Percentiles rank a stretch among this genome's conserved stretches.
Conservation (phyloP, 1,140 invertebrate species). For the Apis laboriosa region DNA sequence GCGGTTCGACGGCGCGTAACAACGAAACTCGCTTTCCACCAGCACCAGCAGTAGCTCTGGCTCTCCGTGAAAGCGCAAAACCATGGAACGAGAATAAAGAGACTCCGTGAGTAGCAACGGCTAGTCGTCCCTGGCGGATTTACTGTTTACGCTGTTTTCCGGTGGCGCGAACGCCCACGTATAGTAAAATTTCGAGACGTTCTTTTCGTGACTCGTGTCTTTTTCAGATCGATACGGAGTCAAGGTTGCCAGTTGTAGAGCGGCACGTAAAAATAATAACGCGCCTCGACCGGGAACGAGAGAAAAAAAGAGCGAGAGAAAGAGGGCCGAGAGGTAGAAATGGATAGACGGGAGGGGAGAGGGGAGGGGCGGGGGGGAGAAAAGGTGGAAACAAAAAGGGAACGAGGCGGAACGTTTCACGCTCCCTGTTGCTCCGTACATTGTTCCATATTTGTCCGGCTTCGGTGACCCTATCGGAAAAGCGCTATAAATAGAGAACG, state of each 20-base stretch:
- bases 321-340: neutral
- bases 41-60: neutral
- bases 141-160: constrained; percentile 28
- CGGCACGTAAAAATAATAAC: constrained; percentile 27
- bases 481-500: constrained; percentile 50
- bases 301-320: neutral
- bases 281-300: neutral
- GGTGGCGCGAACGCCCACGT: neutral
- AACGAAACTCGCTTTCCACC: constrained; percentile 11
- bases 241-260: constrained; percentile 28
- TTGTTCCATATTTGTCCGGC: constrained; percentile 45
- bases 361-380: too few relatives aligned
- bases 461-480: constrained; percentile 53
- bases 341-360: too few relatives aligned
- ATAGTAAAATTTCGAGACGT: constrained; percentile 14
- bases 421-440: constrained; percentile 20
- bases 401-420: neutral
- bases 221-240: constrained; percentile 33
- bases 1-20: constrained; percentile 10
- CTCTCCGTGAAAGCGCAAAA: neutral
- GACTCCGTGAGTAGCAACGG: neutral
- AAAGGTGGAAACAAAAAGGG: neutral
- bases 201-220: constrained; percentile 21
- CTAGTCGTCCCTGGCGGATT: constrained; percentile 12
- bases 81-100: constrained; percentile 1